Evolutionary conservation across 2,797 vertebrate genomes (phyloP), one percentile per base, ranked within the genome.

Genomic region (Sebastiscus albofasciatus): DNA sequence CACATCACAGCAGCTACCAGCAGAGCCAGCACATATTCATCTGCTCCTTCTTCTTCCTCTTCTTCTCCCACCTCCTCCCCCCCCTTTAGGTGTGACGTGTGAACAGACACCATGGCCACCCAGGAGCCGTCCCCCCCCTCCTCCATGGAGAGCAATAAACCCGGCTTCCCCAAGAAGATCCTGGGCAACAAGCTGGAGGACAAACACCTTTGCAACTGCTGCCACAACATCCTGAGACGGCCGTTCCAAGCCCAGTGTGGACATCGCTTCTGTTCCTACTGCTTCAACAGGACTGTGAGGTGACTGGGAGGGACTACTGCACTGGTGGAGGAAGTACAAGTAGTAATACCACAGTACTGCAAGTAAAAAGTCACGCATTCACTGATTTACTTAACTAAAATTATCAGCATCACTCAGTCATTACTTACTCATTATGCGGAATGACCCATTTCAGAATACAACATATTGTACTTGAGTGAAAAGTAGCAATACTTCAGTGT

Each of bases 241-340:
- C 97, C 98, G 0, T 96, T 97, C 69, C 98, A 99, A 84, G 98
- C 97, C 0, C 97, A 98, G 96, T 99, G 98, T 0, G 97, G 98
- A 52, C 98, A 99, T 76, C 97, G 98, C 71, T 99, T 97, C 95
- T 99, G 98, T 61, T 97, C 96, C 55, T 96, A 93, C 76, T 99
- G 98, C 75, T 95, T 98, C 83, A 96, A 94, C 91, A 95, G 94
- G 91, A 96, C 97, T 12, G 96, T 99, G 72, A 98, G 97, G 98
- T 99, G 85, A 42, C 39, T 42, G 39, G 39, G 39, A 92, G 89
- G n/a, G 12, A 61, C 42, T 46, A 18, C 42, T 18, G 8, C 46
- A 20, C 46, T 52, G 18, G 59, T 29, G 56, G 52, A 60, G 3
- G 29, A 10, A 61, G 29, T 61, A n/a, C 31, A 72, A 22, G 52